Evolutionary conservation across 1,140 invertebrate species (phyloP), one percentile per base, ranked within the genome.

Genomic region (Calephelis virginiensis): DNA sequence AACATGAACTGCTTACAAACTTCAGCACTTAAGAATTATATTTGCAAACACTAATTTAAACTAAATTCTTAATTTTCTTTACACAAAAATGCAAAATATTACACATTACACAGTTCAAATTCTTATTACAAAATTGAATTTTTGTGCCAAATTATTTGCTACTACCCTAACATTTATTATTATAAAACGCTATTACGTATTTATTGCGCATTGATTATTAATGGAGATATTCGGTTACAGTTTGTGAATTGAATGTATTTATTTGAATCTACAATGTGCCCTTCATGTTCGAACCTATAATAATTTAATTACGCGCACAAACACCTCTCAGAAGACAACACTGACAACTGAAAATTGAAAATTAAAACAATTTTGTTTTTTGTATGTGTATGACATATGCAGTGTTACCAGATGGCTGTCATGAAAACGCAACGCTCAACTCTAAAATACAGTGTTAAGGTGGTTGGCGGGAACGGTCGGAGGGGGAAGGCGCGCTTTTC

Each of bases 141-240:
- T 56, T 56, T 56, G 53, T 56, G 53, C 28, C 53, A 56, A 56
- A 11, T 56, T 56, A 56, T 56, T 56, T 56, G 11, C 11, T 56
- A 12, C 53, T 56, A 56, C 53, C 53, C 53, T 28, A 56, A 14
- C 0, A 28, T 37, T 56, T 56, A 28, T 56, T 56, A n/a, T 56
- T 37, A 7, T 37, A 12, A 11, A n/a, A 56, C 5, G 4, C 11
- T 12, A 56, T 28, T 56, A 56, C 12, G 10, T 56, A 37, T 38
- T 37, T 6, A 37, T 10, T 12, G 53, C 40, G 12, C 53, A 56
- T 38, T 38, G 14, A 38, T 59, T n/a, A 11, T 28, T 12, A 38
- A 38, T 38, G 2, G 6, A 59, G 8, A 4, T 56, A 59, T 40
- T 11, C 5, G n/a, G 38, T 37, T n/a, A 38, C 6, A 28, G 28